Evolutionary conservation across 1,140 invertebrate genomes (phyloP).

Genomic region (Ephestia elutella): DNA sequence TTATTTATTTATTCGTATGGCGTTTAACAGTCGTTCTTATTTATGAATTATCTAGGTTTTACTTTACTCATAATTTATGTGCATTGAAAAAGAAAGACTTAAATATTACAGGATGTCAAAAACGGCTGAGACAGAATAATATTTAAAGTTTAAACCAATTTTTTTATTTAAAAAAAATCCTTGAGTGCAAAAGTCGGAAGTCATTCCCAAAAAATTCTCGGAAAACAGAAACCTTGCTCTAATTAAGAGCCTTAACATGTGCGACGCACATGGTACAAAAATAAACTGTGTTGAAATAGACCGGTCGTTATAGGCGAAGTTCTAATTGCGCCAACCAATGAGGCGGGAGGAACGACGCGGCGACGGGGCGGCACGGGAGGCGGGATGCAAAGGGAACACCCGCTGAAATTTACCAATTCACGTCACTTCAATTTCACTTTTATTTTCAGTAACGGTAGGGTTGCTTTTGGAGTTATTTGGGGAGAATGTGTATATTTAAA

Average conservation of each 20-base stretch:
- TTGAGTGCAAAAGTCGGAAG: background rate
- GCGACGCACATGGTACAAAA: background rate
- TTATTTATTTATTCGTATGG: too few species aligned
- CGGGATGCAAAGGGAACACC: constrained; percentile 30
- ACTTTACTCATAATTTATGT: too few species aligned
- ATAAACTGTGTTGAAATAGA: constrained; percentile 2
- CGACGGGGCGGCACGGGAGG: constrained; percentile 50
- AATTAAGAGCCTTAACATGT: background rate
- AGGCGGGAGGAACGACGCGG: constrained; percentile 48
- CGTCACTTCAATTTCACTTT: background rate
- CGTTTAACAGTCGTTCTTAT: too few species aligned
- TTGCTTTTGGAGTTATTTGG: too few species aligned
- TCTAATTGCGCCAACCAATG: constrained; percentile 47
- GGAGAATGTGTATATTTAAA: too few species aligned
- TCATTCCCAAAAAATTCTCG: background rate
- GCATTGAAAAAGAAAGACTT: too few species aligned
- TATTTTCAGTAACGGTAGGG: background rate
- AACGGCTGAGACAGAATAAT: too few species aligned
- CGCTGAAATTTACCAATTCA: background rate
- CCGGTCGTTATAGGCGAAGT: constrained; percentile 45
- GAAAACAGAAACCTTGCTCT: background rate
- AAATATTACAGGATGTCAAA: too few species aligned
- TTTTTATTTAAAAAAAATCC: too few species aligned
- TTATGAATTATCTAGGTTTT: too few species aligned
- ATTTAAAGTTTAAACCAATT: too few species aligned